phyloP scores from a whole-genome alignment of 2,113 vertebrate species.

The Toxotes jaculatrix region DNA sequence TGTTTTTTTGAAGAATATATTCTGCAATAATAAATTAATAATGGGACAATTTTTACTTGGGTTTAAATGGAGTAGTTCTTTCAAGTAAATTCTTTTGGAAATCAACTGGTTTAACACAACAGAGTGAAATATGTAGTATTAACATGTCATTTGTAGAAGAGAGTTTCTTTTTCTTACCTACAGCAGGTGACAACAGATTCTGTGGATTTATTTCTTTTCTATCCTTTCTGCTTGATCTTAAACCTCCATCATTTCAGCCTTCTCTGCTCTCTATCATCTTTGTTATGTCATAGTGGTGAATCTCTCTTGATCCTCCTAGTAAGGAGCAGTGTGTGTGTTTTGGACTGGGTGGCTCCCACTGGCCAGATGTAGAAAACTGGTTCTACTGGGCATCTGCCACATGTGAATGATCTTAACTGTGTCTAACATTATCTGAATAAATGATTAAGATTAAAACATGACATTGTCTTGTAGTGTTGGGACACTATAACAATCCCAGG shows the following conservation, averaged over 20 bases:
- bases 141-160: neutral
- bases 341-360: neutral
- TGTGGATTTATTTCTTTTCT: neutral
- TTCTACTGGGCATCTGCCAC: no score
- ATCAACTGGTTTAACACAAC: neutral
- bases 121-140: neutral
- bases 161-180: neutral
- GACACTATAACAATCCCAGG: no score
- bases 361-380: no score
- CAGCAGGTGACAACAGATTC: neutral
- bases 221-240: neutral
- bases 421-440: no score
- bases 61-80: neutral
- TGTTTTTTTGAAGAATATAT: no score
- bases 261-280: neutral
- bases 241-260: neutral
- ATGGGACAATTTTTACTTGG: neutral
- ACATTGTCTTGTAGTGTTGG: no score
- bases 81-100: neutral
- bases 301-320: neutral
- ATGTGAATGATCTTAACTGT: no score
- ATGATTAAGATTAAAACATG: no score
- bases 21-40: neutral
- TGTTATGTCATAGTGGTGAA: neutral
- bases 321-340: neutral